Base-by-base conservation (phyloP, 1,140 invertebrate genomes). In the Dolichoris vasculosae region DNA sequence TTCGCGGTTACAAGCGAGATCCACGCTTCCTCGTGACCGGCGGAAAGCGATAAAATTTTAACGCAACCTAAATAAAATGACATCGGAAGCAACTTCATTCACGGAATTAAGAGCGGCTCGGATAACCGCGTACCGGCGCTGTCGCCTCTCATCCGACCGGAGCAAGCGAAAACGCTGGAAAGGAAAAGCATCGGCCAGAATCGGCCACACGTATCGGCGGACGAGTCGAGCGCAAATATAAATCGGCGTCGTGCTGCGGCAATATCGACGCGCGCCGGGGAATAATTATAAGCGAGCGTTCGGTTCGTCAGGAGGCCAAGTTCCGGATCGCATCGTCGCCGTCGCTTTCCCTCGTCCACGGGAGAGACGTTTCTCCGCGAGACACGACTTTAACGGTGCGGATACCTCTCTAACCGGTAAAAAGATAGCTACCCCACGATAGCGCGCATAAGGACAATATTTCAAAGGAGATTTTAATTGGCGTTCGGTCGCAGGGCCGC, bases 271-370 rank as follows among this genome's bases (percentile, higher is more conserved):
- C 80, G 82, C 85, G 83, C 84, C 88, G 89, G 89, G 90, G 90
- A 92, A 92, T 92, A 92, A 92, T 92, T 92, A 92, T 92, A 90
- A 90, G 88, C 89, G 88, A 81, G 89, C 76, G 20, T 83, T 26
- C 85, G 83, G 87, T 26, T 26, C 76, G 51, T 78, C 78, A 64
- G 15, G 78, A 26, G 78, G 30, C 51, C 20, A 23, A 73, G 69
- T 73, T 51, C 76, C 90, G 90, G 90, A 59, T 59, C 13, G 55
- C 55, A 59, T 90, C 88, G 55, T 26, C 55, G 23, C 9, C 2
- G 90, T 90, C 88, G 90, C 91, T 89, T 89, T 90, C 90, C 90
- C 88, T 90, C 83, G 83, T 89, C 86, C 87, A 86, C 82, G 87
- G 78, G 86, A 64, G 86, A 87, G 73, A 83, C 46, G 59, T 30